Base-by-base conservation (phyloP, 2,797 vertebrate species). In the Coranthus polyacanthus region DNA sequence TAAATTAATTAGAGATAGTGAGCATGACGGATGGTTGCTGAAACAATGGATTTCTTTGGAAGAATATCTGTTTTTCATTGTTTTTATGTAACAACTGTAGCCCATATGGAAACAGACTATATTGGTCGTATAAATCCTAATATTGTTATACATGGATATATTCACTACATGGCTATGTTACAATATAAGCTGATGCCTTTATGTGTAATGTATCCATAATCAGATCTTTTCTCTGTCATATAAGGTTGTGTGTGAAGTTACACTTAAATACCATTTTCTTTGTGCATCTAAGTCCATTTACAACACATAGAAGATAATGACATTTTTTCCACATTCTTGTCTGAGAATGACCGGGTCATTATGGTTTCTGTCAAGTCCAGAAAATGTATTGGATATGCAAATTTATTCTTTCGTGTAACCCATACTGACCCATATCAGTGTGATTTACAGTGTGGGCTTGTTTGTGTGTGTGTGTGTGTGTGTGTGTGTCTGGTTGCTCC, bases 401-500 rank as follows among this genome's bases (percentile, higher is more conserved):
- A 57, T 50, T 24, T 54, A 16, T 55, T 56, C 49, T 61, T 61
- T 21, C n/a, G n/a, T n/a, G n/a, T n/a, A 66, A 60, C 20, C 10
- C 38, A 34, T 15, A n/a, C n/a, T n/a, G n/a, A n/a, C 68, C 60
- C 56, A 41, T 26, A 82, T 49, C 8, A 44, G 20, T 37, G 56
- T 20, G 34, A 60, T 74, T 64, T 68, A 43, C 36, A 42, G 46
- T 69, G n/a, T n/a, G n/a, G n/a, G n/a, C n/a, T n/a, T n/a, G n/a
- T n/a, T n/a, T n/a, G n/a, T n/a, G n/a, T n/a, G n/a, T n/a, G n/a
- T n/a, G n/a, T n/a, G n/a, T n/a, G 34, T 72, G 43, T 63, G 72
- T 66, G 75, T 72, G 68, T 66, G 47, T 49, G 20, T 52, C n/a
- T n/a, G n/a, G n/a, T n/a, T n/a, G 74, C 38, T 86, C 74, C 82